Base-by-base conservation (phyloP, 2,797 vertebrate genomes). In the Poliocrania exsul region DNA sequence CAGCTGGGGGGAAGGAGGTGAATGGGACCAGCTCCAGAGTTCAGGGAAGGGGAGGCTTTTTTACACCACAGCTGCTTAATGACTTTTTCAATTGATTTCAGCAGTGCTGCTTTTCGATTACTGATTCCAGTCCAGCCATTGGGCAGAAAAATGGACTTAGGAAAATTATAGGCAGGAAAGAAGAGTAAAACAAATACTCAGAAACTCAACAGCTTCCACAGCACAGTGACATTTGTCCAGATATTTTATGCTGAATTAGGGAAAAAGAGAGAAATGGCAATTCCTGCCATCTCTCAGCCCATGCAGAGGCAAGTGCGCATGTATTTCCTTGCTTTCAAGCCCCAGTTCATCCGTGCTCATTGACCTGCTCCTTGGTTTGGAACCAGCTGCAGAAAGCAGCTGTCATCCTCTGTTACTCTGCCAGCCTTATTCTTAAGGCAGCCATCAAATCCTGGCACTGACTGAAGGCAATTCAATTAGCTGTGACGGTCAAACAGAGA, bases 11-110 rank as follows among this genome's bases (percentile, higher is more conserved):
- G 79, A 92, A 91, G 42, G 26, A 88, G 54, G 93, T 95, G 92
- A 60, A 92, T 82, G 86, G 93, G 49, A 53, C 49, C 57, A 70
- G 67, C 74, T 90, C 83, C 46, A 58, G 79, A 90, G 88, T 96
- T 88, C 66, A 81, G 96, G 49, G 50, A 21, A 50, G 57, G 50
- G 44, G 65, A 92, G 61, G 72, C 10, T 83, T 93, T 94, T 94
- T 94, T 84, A 86, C 58, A 91, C 44, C 37, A 49, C 79, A 91
- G 77, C 86, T 96, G 90, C 54, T 86, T 94, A 93, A 96, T 97
- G 92, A 89, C 61, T 92, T 97, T 96, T 96, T 94, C 94, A 89
- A 95, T 92, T 97, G 95, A 96, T 96, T 97, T 95, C 90, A 97
- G 90, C 80, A 92, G 90, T 1, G 38, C 58, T 12, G 64, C 83